Evolutionary conservation across 2,888 invertebrate genomes (phyloP), one percentile per base, ranked within the genome.

Genomic region (Aphodius sticticus): DNA sequence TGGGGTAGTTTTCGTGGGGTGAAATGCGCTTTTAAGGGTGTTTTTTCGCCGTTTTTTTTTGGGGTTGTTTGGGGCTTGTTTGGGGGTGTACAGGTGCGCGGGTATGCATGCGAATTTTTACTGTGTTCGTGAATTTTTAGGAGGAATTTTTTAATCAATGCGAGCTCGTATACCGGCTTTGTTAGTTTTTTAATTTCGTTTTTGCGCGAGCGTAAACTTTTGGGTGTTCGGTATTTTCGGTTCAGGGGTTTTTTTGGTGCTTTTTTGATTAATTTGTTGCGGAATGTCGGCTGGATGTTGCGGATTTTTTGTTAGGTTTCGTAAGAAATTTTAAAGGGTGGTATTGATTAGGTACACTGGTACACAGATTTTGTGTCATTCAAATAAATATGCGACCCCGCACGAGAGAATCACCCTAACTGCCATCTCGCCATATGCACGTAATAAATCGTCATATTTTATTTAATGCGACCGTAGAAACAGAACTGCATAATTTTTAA

Each of bases 11-110:
- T 74, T 74, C n/a, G 26, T 53, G 12, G 53, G 26, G 26, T 1
- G 1, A 3, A 26, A 26, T 2, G 1, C 2, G 2, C 2, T 26
- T 26, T 26, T 53, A 3, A 12, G 6, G 53, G 53, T 2, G 2
- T 1, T 53, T 53, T 53, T 53, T 53, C 12, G 9, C 9, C 53
- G 53, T 53, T 53, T 53, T 53, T 7, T 53, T 53, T 53, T 6
- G 38, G 38, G 38, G 38, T 80, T 81, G 81, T 72, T 72, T 72
- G 16, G n/a, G n/a, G n/a, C 12, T 74, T 74, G 35, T 74, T 74
- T n/a, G 53, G 74, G 15, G 74, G 74, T 26, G 74, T 12, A 35
- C 36, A 35, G 74, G 35, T 35, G 36, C 26, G 26, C 26, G 74
- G 26, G 35, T 26, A 74, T 9, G 74, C n/a, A 53, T 53, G 74